Base-by-base conservation (phyloP, 2,888 invertebrate genomes). In the Tortricodes alternella region DNA sequence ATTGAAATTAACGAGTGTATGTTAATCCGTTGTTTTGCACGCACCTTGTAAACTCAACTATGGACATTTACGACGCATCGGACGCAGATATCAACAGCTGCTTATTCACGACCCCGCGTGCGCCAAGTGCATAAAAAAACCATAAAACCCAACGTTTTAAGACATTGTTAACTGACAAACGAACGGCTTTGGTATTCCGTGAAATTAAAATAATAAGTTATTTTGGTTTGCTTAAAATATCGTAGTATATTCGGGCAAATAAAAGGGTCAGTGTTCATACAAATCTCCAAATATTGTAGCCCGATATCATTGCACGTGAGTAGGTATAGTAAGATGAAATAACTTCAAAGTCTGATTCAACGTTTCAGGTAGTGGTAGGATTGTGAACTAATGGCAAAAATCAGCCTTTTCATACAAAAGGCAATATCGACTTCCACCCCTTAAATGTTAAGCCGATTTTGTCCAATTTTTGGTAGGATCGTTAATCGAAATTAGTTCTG, bases 1-100 rank as follows among this genome's bases (percentile, higher is more conserved):
- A 37, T 21, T 19, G 21, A 37, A 18, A 27, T 27, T n/a, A 43
- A 46, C 37, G 37, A 27, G 27, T 35, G 41, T 37, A 37, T 56
- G 50, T 50, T 44, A 56, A 56, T 50, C 38, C 56, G 16, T 44
- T 50, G 56, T 56, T 56, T 50, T 50, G 27, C 29, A 23, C 32
- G 5, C 44, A 32, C 13, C 23, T 50, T 38, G 38, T 50, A 56
- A 56, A 50, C 56, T 44, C 37, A 37, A 3, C 37, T 56, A 56
- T 27, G 38, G 56, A 50, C 56, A 4, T 56, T 56, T 44, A 56
- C 50, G 55, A 56, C 16, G 29, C 37, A 44, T 35, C 35, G 24
- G 24, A 24, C 44, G 29, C n/a, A 16, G 3, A 29, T 27, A 44
- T 49, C 35, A 55, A 43, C 55, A 55, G 55, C 41, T 49, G 55